Conservation (phyloP, 2,797 vertebrate genomes). For the Furcifer pardalis region DNA sequence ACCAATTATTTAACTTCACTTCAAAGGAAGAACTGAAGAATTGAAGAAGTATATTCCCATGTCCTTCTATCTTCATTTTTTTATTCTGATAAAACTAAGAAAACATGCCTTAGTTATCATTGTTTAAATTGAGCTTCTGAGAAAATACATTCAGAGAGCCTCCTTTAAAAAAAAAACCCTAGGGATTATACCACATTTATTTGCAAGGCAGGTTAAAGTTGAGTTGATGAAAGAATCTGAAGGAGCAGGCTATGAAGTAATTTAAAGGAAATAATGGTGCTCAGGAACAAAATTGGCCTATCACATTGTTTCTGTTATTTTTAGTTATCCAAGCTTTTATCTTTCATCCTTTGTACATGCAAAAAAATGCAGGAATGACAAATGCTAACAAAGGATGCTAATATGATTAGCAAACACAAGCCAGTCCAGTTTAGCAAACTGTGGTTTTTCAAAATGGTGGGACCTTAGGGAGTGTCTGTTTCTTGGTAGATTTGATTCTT, state of each 20-base stretch:
- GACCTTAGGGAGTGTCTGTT: slow-evolving; percentile 33
- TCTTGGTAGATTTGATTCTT: slow-evolving; percentile 53
- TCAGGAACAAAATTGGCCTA: slow-evolving; percentile 7
- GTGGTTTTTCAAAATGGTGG: slow-evolving; percentile 47
- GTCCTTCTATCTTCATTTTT: neutral
- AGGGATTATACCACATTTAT: neutral
- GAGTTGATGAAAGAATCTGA: slow-evolving; percentile 25
- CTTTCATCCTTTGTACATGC: slow-evolving; percentile 44
- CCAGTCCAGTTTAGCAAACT: slow-evolving; percentile 35
- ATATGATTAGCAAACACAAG: slow-evolving; percentile 40
- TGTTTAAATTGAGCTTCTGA: neutral
- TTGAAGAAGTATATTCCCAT: too few species aligned
- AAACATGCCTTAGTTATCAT: neutral
- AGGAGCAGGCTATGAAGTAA: neutral
- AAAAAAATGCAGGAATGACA: slow-evolving; percentile 35
- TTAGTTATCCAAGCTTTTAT: slow-evolving; percentile 46
- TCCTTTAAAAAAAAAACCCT: neutral
- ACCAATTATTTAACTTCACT: neutral
- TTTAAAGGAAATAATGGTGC: slow-evolving; percentile 30
- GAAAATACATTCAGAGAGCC: neutral
- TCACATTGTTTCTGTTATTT: slow-evolving; percentile 56
- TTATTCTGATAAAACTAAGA: slow-evolving; percentile 6
- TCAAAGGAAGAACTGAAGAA: neutral
- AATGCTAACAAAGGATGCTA: slow-evolving; percentile 43
- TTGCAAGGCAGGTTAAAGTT: slow-evolving; percentile 16